Percentiles rank a stretch among this genome's conserved stretches.
Evolutionary conservation across 35 echinoderm and acorn worm genomes (phyloP).

Genomic region (Ophioderma brevispina): DNA sequence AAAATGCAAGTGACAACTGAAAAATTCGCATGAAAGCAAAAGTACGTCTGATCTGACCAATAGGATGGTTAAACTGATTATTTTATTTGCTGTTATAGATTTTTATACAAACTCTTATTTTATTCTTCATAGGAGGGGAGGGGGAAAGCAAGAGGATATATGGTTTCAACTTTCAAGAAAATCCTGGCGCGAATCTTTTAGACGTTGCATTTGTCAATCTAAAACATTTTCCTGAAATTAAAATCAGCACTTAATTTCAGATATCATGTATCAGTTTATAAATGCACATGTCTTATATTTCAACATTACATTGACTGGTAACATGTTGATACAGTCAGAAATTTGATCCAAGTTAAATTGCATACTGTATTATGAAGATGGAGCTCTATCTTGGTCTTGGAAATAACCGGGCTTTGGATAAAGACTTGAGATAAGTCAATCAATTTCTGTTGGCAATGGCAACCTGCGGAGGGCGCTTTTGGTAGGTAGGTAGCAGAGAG

Average conservation of each 20-base stretch:
- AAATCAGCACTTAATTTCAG: no score
- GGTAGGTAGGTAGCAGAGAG: not conserved
- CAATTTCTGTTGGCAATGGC: not conserved
- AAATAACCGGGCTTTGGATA: not conserved
- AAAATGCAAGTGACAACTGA: no score
- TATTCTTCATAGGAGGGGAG: no score
- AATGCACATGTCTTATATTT: not conserved
- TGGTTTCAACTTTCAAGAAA: no score
- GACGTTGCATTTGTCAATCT: no score
- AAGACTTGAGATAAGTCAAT: constrained; percentile 7
- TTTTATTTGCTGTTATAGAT: no score
- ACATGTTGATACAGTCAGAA: not conserved
- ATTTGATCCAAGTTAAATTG: not conserved
- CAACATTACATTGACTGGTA: not conserved
- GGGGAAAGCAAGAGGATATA: no score
- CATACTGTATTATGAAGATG: not conserved
- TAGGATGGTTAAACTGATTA: no score
- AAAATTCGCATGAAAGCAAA: no score
- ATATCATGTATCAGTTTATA: not conserved
- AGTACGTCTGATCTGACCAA: no score
- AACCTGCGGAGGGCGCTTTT: constrained; percentile 2
- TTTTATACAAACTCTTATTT: no score
- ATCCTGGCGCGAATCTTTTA: not conserved
- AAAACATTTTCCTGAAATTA: no score
- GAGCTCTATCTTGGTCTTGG: not conserved